A percentile compares a stretch with the other conserved stretches of the same genome.
Evolutionary conservation across 30 jellyfish, hydroid and myxozoan species (phyloP).

Genomic region (Nemopilema nomurai): DNA sequence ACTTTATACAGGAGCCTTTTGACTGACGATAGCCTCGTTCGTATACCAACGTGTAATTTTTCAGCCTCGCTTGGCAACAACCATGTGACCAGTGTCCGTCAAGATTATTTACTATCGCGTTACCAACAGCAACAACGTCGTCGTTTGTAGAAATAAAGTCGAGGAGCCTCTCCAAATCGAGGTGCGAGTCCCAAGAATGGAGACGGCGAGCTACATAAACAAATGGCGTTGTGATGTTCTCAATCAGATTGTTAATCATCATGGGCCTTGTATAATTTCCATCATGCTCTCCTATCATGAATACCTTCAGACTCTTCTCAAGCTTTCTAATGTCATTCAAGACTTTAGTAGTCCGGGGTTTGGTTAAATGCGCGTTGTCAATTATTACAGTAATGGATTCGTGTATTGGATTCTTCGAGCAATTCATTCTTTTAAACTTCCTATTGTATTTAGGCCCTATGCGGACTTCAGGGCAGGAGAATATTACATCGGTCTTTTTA

Average conservation of each 20-base stretch:
- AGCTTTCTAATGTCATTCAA: not conserved
- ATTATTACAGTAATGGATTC: constrained; percentile 58
- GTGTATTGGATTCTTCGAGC: constrained; percentile 45
- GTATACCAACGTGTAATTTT: constrained; percentile 48
- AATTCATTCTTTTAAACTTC: constrained; percentile 61
- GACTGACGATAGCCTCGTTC: constrained; percentile 71
- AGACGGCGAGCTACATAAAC: constrained; percentile 67
- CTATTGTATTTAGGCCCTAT: constrained; percentile 37
- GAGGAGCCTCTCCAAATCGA: constrained; percentile 72
- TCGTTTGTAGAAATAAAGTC: constrained; percentile 30
- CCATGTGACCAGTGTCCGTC: constrained; percentile 88
- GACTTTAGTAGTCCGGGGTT: not conserved
- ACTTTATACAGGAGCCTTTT: constrained; percentile 58
- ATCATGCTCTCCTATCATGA: not conserved
- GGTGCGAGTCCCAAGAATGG: constrained; percentile 11
- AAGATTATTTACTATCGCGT: constrained; percentile 39
- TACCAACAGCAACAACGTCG: constrained; percentile 74
- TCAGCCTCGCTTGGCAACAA: constrained; percentile 70
- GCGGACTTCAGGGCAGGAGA: constrained; percentile 59
- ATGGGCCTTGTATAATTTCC: constrained; percentile 1
- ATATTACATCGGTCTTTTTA: not conserved
- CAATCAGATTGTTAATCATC: constrained; percentile 39
- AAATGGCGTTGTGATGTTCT: constrained; percentile 58
- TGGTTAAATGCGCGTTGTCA: constrained; percentile 27
- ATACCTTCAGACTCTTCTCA: not conserved